Evolutionary conservation across 1,140 invertebrate genomes (phyloP), one percentile per base, ranked within the genome.

Genomic region (Listronotus bonariensis): DNA sequence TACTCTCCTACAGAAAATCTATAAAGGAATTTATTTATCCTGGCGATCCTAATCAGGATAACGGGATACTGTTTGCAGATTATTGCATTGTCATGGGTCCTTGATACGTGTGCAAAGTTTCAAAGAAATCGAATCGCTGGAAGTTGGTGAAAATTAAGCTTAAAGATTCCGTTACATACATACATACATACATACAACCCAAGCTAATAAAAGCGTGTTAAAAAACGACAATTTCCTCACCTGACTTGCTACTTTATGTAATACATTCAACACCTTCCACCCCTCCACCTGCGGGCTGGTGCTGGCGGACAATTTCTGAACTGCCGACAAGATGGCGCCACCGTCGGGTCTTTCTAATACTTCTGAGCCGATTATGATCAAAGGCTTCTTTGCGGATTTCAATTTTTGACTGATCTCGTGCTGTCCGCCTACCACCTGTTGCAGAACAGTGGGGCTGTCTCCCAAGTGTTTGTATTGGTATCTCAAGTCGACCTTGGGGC

Each of bases 401-500:
- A 99, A 77, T 67, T 84, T 86, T 76, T 90, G 85, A 56, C 82
- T 81, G 69, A 96, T 92, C 45, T 87, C 82, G 82, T 96, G 92
- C 8, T 83, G 85, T 11, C 90, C 93, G 53, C 79, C 82, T 41
- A 86, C 85, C 12, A 99, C 81, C 40, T 94, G 83, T 65, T 89
- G 81, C 9, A 99, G 82, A 41, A 89, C 76, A 42, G 84, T 81
- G 4, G 90, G 80, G 41, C 87, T 87, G 62, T 95, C 87, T 38
- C 96, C 96, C 18, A 97, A 82, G 80, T 97, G 89, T 86, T 91
- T 87, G 79, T 98, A 95, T 15, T 96, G 87, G 79, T 99, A 99
- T 0, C 92, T 94, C 10, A 99, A 83, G 81, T 99, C 93, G 26
- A 99, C 86, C 76, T 95, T 86, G 1, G 92, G 89, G 40, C 98